Base-by-base conservation (phyloP, 1,140 invertebrate genomes). In the Bombus superbus region DNA sequence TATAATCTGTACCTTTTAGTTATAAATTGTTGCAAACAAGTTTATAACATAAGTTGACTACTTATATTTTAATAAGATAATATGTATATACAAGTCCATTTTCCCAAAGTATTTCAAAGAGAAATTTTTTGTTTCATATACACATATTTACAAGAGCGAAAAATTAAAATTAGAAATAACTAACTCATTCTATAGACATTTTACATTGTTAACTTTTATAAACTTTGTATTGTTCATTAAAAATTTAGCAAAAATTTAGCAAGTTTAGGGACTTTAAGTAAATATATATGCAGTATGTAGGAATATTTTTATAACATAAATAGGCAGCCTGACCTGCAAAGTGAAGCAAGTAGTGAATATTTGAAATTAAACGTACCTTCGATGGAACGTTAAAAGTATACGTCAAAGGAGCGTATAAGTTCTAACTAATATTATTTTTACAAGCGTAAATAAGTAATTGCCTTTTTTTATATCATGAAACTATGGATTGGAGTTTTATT, bases 291-390 rank as follows among this genome's bases (percentile, higher is more conserved):
- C 6, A 53, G 47, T 53, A 53, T 53, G 6, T 53, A 83, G 81
- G 57, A 42, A 66, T 25, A 40, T 83, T 83, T 53, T 47, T 82
- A 32, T 82, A 66, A 40, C 32, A 25, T 28, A 47, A 2, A n/a
- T 38, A 47, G 9, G 25, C 22, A 32, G 62, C 0, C 32, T 44
- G 42, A 47, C 81, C 22, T 76, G 74, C 22, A 22, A 22, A 35
- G 28, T 86, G 66, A 83, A 83, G 44, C 0, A n/a, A 69, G 81
- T 47, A 64, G 38, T 42, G 53, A 57, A 83, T 85, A 53, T 90
- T 90, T 82, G 40, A 90, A 90, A 88, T 90, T 64, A 90, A 90
- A 90, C 89, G 88, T 82, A 85, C 71, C 69, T 69, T 79, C 40
- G 8, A 42, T 78, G 9, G 38, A 47, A 78, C 77, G 59, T 75